A percentile compares a stretch with the other conserved stretches of the same genome.
These are phyloP conservation scores for Xestia rhomboidea DNA, from an alignment of 2,888 invertebrate species.

Conservation along the genomic window DNA sequence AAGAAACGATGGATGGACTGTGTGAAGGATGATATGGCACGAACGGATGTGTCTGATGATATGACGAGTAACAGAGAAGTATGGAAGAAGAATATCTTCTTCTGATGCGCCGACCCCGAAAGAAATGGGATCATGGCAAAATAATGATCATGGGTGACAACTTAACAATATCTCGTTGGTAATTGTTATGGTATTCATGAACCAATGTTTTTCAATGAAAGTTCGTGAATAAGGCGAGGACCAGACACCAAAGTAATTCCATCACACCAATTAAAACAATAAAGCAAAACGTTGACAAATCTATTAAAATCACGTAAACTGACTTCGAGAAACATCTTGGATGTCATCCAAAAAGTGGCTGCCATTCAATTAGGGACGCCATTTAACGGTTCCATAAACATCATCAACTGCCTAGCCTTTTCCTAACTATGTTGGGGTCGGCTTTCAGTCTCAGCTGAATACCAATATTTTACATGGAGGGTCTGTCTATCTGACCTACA, in stretches of 20 bases:
- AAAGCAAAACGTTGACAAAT: slow-evolving; percentile 58
- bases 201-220: slow-evolving; percentile 13
- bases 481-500: not conserved
- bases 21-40: too few species aligned
- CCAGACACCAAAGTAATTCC: slow-evolving; percentile 5
- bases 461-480: too few species aligned
- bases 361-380: slow-evolving; percentile 73
- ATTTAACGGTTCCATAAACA: slow-evolving; percentile 82
- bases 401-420: not conserved
- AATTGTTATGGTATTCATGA: not conserved
- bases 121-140: too few species aligned
- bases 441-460: not conserved
- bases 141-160: not conserved
- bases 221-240: slow-evolving; percentile 5
- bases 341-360: slow-evolving; percentile 68
- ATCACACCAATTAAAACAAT: slow-evolving; percentile 44
- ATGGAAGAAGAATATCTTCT: too few species aligned
- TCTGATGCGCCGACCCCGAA: too few species aligned
- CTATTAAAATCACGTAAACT: slow-evolving; percentile 73
- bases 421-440: not conserved
- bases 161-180: not conserved
- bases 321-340: slow-evolving; percentile 68
- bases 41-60: too few species aligned
- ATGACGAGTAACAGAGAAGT: too few species aligned
- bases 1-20: too few species aligned